Percentiles rank a stretch among this genome's conserved stretches.
Conservation (phyloP, 53 echinoderm and acorn worm species). For the Pentamera pediparva region DNA sequence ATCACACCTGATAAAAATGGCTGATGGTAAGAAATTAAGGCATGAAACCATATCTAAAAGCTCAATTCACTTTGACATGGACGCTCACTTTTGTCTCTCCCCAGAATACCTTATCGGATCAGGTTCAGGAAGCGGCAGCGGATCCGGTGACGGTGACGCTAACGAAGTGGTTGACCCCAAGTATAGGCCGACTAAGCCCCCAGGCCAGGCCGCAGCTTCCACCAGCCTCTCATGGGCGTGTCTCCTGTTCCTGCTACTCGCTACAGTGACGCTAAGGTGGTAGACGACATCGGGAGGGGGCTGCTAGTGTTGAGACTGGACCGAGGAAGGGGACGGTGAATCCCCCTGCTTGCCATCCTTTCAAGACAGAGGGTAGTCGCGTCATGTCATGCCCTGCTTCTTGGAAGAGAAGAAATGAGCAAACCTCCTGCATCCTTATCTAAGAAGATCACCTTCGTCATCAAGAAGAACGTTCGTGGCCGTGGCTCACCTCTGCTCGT, state of each 20-base stretch:
- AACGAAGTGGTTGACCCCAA: conserved; percentile 57
- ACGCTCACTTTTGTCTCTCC: neutral
- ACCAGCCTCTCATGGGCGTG: conserved; percentile 21
- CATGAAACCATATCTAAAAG: neutral
- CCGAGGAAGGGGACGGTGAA: neutral
- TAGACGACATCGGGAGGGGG: neutral
- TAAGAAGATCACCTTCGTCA: too few relatives aligned
- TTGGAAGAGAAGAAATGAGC: too few relatives aligned
- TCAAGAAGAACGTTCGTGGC: too few relatives aligned
- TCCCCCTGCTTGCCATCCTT: too few relatives aligned
- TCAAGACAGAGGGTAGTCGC: too few relatives aligned
- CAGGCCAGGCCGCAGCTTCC: conserved; percentile 15
- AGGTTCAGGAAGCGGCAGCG: conserved; percentile 88
- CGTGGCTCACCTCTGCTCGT: too few relatives aligned
- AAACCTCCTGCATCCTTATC: too few relatives aligned
- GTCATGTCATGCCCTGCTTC: too few relatives aligned
- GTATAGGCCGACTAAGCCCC: conserved; percentile 75
- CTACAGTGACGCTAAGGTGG: neutral
- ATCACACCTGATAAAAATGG: too few relatives aligned
- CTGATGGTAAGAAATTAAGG: too few relatives aligned
- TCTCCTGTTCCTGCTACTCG: neutral
- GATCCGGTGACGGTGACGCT: conserved; percentile 57
- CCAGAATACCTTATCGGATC: conserved; percentile 37
- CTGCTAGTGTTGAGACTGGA: neutral
- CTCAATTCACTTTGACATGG: neutral